Evolutionary conservation across 2,888 invertebrate species (phyloP), one percentile per base, ranked within the genome.

Genomic region (Nomada goodeniana): DNA sequence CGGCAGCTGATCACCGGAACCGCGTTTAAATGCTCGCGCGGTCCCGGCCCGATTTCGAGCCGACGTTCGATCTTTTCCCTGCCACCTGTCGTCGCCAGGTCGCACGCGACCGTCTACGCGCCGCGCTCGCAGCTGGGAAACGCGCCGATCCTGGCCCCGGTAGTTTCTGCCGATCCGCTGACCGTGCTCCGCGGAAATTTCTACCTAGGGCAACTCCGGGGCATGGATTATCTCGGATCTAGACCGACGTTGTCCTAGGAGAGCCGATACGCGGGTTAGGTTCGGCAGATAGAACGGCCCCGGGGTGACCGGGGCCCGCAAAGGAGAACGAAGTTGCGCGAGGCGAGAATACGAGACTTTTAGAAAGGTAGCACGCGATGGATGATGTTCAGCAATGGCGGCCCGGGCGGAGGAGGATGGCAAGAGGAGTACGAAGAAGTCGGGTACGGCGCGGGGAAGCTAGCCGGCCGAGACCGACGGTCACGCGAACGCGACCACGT

Each of bases 1-100:
- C 79, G 77, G 88, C 92, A 92, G 92, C 92, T 92, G 92, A 93
- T 92, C 86, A 91, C 90, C 91, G 92, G 90, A 91, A 92, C 91
- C 89, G 83, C 84, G 88, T 91, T 91, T 91, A 91, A 92, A 91
- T 89, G 90, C 86, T 91, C 85, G 83, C 89, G 26, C 26, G 2
- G 26, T 89, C 90, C 91, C 87, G 52, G 18, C 85, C 84, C 87
- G 64, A 64, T 63, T 64, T 20, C 36, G 26, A 44, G 26, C n/a
- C 15, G 50, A 23, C 13, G 36, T 0, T 50, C 26, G n/a, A 36
- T 36, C 29, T n/a, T 67, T 23, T 59, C 57, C 44, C 36, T 3
- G 11, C 26, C 81, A 81, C 73, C 81, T 81, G 81, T 53, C 71
- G 47, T 1, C 65, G 13, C 7, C 23, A 65, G 18, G n/a, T 1